Base-by-base conservation (phyloP, 2,113 vertebrate species). In the Ctenodactylus gundi region DNA sequence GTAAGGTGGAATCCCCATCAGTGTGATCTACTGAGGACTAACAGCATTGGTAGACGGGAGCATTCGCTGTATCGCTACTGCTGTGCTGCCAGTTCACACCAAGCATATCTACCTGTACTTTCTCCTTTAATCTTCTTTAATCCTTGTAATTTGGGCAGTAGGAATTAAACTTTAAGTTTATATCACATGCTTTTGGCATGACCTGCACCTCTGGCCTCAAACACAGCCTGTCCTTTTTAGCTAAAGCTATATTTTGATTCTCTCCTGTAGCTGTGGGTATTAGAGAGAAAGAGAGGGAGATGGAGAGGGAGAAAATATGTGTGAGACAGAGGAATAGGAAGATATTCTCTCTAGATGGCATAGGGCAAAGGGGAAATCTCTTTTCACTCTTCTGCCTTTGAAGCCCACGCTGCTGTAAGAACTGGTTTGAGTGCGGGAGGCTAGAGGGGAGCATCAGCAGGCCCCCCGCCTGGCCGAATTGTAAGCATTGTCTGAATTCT, bases 401-500 rank as follows among this genome's bases (percentile, higher is more conserved):
- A 96, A 97, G 89, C 89, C 65, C 84, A 95, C 64, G 0, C 95
- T 36, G 46, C 95, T 36, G 46, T 83, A 94, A 93, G 96, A 97
- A 86, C 88, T 90, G 80, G 91, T 93, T 91, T 3, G 29, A 91
- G 76, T 86, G 51, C 64, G 80, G 76, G 80, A 95, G 62, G 89
- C 73, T 64, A 31, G 87, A 89, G 80, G 93, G 88, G 89, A 88
- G 88, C 67, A 31, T 87, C 65, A 36, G 46, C 80, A 86, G 94
- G 76, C 95, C 93, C 92, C 96, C 95, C 84, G 92, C 95, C 94
- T 96, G 91, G 91, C 86, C 39, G 6, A 57, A 94, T 96, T 96
- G 94, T 94, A 93, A 94, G 94, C 76, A 57, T 95, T 94, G 72
- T 85, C 94, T 39, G 68, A 58, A 91, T 95, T 88, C 86, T 57